phyloP scores from a whole-genome alignment of 1,140 invertebrate species.

The Manduca sexta region DNA sequence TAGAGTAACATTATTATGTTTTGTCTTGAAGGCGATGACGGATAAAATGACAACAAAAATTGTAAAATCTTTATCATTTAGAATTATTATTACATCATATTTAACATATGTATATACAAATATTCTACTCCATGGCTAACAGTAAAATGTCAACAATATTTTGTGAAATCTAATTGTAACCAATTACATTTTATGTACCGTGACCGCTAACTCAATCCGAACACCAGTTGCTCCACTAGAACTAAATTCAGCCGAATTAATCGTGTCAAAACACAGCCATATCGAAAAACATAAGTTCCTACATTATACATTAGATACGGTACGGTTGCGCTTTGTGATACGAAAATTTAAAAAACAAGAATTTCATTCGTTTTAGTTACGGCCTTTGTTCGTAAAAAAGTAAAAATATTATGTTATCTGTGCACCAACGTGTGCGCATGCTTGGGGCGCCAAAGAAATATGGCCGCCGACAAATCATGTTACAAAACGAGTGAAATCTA shows the following conservation, averaged over 20 bases:
- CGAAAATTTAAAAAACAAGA: constrained; percentile 4
- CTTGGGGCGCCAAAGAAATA: constrained; percentile 33
- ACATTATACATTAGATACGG: constrained; percentile 22
- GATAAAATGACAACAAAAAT: no score
- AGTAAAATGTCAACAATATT: no score
- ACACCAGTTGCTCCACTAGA: background rate
- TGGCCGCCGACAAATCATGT: constrained; percentile 62
- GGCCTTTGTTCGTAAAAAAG: background rate
- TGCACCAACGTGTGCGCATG: constrained; percentile 23
- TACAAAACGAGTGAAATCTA: constrained; percentile 64
- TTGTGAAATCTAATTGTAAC: no score
- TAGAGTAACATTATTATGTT: no score
- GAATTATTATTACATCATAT: no score
- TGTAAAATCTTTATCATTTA: no score
- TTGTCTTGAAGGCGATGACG: no score
- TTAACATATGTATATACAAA: no score
- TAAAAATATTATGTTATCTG: constrained; percentile 5
- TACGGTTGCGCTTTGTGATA: background rate
- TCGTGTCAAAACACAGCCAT: constrained; percentile 38
- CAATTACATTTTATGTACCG: no score
- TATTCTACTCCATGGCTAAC: no score
- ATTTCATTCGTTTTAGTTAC: background rate
- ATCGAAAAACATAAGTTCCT: constrained; percentile 9
- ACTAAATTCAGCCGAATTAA: constrained; percentile 34
- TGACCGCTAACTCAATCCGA: background rate